Conservation (phyloP, 2,888 invertebrate genomes). For the Orchestes rusci region DNA sequence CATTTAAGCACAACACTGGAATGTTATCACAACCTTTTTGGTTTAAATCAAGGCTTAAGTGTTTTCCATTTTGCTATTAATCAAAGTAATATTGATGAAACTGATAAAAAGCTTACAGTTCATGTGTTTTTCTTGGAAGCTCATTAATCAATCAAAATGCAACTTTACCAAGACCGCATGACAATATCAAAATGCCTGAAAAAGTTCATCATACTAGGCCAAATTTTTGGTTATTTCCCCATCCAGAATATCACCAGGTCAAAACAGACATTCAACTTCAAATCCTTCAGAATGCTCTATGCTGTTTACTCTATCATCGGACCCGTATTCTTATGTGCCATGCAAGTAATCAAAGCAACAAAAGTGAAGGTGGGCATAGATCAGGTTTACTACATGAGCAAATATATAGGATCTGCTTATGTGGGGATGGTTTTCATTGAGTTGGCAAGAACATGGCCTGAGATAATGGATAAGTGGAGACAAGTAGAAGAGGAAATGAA, state of each 20-base stretch:
- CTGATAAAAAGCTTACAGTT: too few species aligned
- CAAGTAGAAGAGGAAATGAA: slow-evolving; percentile 24
- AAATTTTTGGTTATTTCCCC: slow-evolving; percentile 29
- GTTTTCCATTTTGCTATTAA: too few species aligned
- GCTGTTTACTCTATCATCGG: slow-evolving; percentile 21
- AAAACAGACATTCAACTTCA: slow-evolving; percentile 12
- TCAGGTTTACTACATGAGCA: slow-evolving; percentile 15
- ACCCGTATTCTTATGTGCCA: slow-evolving; percentile 13
- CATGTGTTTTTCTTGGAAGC: too few species aligned
- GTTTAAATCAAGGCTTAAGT: too few species aligned
- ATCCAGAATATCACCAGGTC: slow-evolving; percentile 18
- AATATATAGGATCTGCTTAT: slow-evolving; percentile 14
- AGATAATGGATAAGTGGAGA: slow-evolving; percentile 25
- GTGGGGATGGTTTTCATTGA: slow-evolving; percentile 20
- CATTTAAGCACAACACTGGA: too few species aligned
- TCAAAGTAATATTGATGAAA: too few species aligned
- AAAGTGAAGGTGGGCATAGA: slow-evolving; percentile 6
- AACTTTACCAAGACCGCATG: too few species aligned
- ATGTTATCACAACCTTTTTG: too few species aligned
- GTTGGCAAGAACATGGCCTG: slow-evolving; percentile 26
- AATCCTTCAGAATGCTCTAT: slow-evolving; percentile 14
- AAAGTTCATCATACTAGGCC: slow-evolving; percentile 24
- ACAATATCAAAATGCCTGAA: slow-evolving; percentile 19
- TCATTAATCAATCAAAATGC: too few species aligned
- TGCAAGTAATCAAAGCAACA: slow-evolving; percentile 16